These are phyloP conservation scores for Pelusios castaneus DNA, from an alignment of 2,113 vertebrate genomes.

Conservation along the genomic window DNA sequence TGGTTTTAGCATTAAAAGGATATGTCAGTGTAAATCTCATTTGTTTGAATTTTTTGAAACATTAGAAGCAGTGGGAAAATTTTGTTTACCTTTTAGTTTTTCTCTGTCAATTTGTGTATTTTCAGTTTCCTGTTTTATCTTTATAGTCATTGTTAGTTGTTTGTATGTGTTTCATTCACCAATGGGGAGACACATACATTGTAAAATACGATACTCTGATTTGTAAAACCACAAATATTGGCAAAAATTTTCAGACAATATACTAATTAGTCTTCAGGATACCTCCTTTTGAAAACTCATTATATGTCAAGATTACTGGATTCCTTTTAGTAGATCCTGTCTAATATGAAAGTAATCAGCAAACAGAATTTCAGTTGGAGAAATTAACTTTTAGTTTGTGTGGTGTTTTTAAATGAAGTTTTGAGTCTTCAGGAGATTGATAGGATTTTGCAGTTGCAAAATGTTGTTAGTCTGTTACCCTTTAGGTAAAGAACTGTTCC, in stretches of 20 bases:
- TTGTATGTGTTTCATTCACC: not conserved
- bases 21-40: not conserved
- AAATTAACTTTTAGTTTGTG: not conserved
- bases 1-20: not conserved
- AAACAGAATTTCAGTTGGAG: not conserved
- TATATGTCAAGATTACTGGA: not conserved
- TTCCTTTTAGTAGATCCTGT: not conserved
- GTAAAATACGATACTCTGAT: accelerated
- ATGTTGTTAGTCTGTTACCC: not conserved
- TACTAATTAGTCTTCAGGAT: not conserved
- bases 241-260: not conserved
- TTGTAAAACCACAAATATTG: not conserved
- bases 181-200: not conserved
- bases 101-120: not conserved
- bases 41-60: not conserved
- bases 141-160: not conserved
- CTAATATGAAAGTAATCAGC: not conserved
- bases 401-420: not conserved
- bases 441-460: not conserved
- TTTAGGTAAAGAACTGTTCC: not conserved
- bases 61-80: not conserved
- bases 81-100: not conserved
- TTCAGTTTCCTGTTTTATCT: not conserved
- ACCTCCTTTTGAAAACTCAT: not conserved
- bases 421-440: not conserved